Evolutionary conservation across 2,113 vertebrate genomes (phyloP).

Genomic region (Nibea coibor): DNA sequence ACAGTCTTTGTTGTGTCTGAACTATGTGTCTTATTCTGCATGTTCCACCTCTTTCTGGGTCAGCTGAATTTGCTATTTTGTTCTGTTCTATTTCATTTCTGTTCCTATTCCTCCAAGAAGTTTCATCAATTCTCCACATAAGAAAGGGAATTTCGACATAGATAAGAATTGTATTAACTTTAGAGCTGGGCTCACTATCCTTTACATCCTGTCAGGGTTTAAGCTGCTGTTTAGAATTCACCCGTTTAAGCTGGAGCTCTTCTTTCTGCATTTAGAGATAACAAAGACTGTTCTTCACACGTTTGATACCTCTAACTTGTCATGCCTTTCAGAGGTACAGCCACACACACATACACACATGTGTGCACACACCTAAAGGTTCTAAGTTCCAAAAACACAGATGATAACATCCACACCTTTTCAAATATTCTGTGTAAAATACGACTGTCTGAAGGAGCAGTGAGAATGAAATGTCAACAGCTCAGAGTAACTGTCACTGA

Average conservation of each 20-base stretch:
- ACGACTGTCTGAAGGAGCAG: conserved; percentile 5
- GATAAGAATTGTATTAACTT: not conserved
- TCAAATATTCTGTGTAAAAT: conserved; percentile 18
- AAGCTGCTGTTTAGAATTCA: conserved; percentile 30
- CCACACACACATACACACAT: not conserved
- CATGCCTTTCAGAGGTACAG: conserved; percentile 4
- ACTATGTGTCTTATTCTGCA: too few species aligned
- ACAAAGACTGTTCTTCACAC: not conserved
- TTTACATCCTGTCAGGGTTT: conserved; percentile 18
- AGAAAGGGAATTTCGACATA: not conserved
- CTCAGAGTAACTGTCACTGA: conserved; percentile 3
- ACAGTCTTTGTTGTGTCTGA: not conserved
- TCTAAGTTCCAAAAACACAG: not conserved
- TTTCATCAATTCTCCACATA: not conserved
- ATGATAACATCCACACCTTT: conserved; percentile 20
- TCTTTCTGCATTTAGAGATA: conserved; percentile 21
- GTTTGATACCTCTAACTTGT: conserved; percentile 7
- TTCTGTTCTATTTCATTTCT: not conserved
- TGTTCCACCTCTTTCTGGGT: not conserved
- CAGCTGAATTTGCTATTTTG: not conserved
- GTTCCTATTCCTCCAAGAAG: not conserved
- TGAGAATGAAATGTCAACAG: conserved; percentile 30
- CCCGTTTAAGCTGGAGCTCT: not conserved
- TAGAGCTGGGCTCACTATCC: not conserved
- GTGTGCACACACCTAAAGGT: not conserved